Base-by-base conservation (phyloP, 2,888 invertebrate genomes). In the Scrobipalpa costella region DNA sequence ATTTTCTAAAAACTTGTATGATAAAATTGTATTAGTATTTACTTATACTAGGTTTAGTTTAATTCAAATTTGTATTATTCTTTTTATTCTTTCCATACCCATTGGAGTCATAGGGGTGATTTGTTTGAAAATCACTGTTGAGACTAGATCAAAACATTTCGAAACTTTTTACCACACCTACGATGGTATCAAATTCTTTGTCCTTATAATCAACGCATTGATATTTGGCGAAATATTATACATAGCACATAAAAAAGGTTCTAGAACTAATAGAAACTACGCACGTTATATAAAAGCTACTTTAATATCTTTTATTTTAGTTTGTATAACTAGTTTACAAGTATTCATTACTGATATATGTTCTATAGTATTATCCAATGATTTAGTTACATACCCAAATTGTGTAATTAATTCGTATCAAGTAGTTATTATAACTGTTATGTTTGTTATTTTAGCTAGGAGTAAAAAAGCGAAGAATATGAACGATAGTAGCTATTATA, bases 1-100 rank as follows among this genome's bases (percentile, higher is more conserved):
- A 1, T 88, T 84, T 64, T 82, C 85, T 0, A 85, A 83, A 66
- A 83, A 85, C 62, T 67, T 89, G 7, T 87, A 86, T 67, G 79
- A 85, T 15, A 86, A 86, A 72, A 75, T 86, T 7, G 79, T 87
- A 0, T 52, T 79, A 2, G 87, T 85, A 50, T 84, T 84, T 36
- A 65, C 68, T 1, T 57, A 73, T 5, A 69, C 71, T n/a, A 75
- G 75, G 47, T 66, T 65, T 11, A 79, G 73, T 44, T 71, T 86
- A 2, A 9, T 69, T 0, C 0, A 73, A 0, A 61, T 77, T 0
- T 78, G 78, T 0, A 17, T 74, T 2, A 17, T 74, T 0, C 72
- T 83, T 36, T 88, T 84, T 84, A 44, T 69, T 0, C 21, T 76
- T 0, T 73, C 81, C 0, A 55, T 83, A n/a, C 79, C 80, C 0